Evolutionary conservation across 2,113 vertebrate genomes (phyloP).

Genomic region (Pelecanoides urinatrix): DNA sequence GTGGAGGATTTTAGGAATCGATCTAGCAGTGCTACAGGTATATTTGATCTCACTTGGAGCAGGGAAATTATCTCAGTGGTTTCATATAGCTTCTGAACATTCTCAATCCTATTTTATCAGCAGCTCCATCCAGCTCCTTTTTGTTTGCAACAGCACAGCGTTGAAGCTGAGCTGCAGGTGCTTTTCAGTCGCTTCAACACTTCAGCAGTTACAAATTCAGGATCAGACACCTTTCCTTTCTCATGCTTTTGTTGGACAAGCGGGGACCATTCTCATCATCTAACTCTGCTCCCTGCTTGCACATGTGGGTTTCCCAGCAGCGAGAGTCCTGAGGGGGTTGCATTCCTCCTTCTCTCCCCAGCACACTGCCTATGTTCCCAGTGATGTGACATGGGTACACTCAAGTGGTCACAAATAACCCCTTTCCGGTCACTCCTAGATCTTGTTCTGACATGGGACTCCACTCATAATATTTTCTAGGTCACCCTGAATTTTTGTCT

Average conservation of each 20-base stretch:
- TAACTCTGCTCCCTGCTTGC: background rate
- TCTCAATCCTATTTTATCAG: background rate
- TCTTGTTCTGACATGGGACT: background rate
- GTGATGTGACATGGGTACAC: background rate
- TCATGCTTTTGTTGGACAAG: background rate
- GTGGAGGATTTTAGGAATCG: background rate
- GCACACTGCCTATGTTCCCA: background rate
- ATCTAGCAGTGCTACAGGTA: background rate
- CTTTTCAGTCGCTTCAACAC: background rate
- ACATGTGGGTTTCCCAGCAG: background rate
- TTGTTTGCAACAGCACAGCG: background rate
- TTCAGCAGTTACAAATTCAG: background rate
- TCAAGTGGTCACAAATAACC: accelerated
- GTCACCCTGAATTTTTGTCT: background rate
- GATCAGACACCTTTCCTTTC: background rate
- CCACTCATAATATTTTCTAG: background rate
- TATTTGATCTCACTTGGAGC: background rate
- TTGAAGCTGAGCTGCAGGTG: background rate
- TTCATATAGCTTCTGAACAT: background rate
- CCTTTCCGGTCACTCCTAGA: background rate
- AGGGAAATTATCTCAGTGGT: background rate
- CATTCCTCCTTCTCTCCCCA: background rate
- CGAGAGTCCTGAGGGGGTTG: background rate
- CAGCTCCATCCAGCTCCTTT: background rate
- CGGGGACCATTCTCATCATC: background rate